Conservation (phyloP, 2,797 vertebrate genomes). For the Chelidonichthys spinosus region DNA sequence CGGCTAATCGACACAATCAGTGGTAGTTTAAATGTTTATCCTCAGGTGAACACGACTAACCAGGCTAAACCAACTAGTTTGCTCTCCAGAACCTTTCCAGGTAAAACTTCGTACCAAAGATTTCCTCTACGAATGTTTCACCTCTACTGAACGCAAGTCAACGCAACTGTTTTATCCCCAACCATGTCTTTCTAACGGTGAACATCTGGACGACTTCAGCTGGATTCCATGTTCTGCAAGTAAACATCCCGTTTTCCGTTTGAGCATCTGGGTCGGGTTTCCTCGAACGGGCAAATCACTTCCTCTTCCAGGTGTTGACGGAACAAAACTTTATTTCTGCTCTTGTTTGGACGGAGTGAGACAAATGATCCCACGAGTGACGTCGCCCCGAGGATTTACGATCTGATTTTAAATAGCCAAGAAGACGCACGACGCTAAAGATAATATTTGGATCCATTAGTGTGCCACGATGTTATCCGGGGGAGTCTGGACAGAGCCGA, state of each 20-base stretch:
- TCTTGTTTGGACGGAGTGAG: slow-evolving; percentile 30
- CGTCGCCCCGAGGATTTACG: not conserved
- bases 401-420: slow-evolving; percentile 3
- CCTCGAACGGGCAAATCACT: slow-evolving; percentile 20
- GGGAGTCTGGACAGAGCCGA: not conserved
- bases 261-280: slow-evolving; percentile 17
- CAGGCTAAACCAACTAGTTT: too few relatives aligned
- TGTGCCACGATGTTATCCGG: not conserved
- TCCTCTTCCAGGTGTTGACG: slow-evolving; percentile 1
- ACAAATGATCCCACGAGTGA: not conserved
- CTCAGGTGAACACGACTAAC: too few relatives aligned
- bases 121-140: too few relatives aligned
- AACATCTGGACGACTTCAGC: too few relatives aligned
- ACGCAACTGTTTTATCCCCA: too few relatives aligned
- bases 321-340: slow-evolving; percentile 16
- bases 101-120: too few relatives aligned
- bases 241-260: slow-evolving; percentile 27
- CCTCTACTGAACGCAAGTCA: too few relatives aligned
- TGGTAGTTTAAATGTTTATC: too few relatives aligned
- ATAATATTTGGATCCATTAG: slow-evolving; percentile 52
- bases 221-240: not conserved
- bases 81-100: too few relatives aligned
- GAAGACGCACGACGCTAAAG: slow-evolving; percentile 7
- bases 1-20: too few relatives aligned
- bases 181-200: too few relatives aligned